A percentile compares a stretch with the other conserved stretches of the same genome.
Conservation (phyloP, 2,797 vertebrate genomes). For the Lepilemur septentrionalis region DNA sequence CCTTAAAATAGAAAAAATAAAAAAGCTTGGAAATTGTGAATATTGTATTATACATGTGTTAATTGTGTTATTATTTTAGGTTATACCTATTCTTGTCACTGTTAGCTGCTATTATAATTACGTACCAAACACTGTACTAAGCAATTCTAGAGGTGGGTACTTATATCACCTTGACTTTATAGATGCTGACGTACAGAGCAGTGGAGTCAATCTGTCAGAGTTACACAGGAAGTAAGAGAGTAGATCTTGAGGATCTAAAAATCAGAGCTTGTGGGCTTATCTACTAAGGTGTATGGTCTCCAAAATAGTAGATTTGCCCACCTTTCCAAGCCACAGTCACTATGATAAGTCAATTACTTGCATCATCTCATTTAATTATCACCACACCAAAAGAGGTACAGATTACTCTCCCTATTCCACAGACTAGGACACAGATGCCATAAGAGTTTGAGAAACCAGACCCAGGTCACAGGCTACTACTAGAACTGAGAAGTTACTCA, state of each 20-base stretch:
- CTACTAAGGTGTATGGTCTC: neutral
- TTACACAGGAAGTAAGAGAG: neutral
- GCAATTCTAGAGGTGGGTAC: neutral
- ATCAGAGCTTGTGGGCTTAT: neutral
- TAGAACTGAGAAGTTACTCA: neutral
- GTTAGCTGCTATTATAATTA: neutral
- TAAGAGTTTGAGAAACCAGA: neutral
- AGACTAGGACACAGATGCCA: neutral
- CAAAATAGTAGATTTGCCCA: neutral
- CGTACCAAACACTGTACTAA: neutral
- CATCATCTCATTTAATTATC: neutral
- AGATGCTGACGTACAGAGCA: neutral
- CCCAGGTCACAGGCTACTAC: neutral
- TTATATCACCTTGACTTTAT: neutral
- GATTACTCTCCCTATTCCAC: neutral
- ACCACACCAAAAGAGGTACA: neutral
- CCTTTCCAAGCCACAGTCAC: neutral
- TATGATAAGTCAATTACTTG: neutral
- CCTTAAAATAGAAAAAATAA: conserved; percentile 37
- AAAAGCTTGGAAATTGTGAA: conserved; percentile 30
- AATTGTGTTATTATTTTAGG: conserved; percentile 49
- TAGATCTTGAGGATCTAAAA: neutral
- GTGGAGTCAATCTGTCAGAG: neutral
- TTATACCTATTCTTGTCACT: neutral
- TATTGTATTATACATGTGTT: neutral